phyloP scores from a whole-genome alignment of 1,140 invertebrate species.

The Belonocnema kinseyi region DNA sequence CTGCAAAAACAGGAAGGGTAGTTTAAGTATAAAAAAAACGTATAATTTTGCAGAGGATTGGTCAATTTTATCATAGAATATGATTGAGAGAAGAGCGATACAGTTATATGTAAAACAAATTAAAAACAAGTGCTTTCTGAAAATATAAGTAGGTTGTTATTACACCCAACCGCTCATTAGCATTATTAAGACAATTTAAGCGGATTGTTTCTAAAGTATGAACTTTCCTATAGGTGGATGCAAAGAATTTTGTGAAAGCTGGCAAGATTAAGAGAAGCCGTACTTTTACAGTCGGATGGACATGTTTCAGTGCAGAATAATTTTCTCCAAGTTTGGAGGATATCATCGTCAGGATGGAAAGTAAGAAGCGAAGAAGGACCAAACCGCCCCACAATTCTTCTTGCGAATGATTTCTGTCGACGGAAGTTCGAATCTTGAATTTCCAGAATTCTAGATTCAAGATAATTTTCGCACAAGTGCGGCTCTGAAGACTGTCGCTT shows the following conservation, averaged over 20 bases:
- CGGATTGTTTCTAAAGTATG: slow-evolving; percentile 17
- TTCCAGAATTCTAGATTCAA: slow-evolving; percentile 39
- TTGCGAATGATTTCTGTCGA: slow-evolving; percentile 48
- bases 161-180: neutral
- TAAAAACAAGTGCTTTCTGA: too few relatives aligned
- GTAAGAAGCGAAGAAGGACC: slow-evolving; percentile 51
- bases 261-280: slow-evolving; percentile 16
- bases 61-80: too few relatives aligned
- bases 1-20: too few relatives aligned
- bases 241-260: slow-evolving; percentile 1
- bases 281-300: slow-evolving; percentile 58
- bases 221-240: slow-evolving; percentile 3
- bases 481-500: slow-evolving; percentile 46
- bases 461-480: slow-evolving; percentile 49
- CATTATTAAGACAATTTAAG: slow-evolving; percentile 22
- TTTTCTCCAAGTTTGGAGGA: slow-evolving; percentile 59
- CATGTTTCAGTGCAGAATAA: slow-evolving; percentile 55
- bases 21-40: too few relatives aligned
- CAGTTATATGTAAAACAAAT: too few relatives aligned
- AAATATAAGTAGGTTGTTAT: too few relatives aligned
- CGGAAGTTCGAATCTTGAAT: slow-evolving; percentile 54
- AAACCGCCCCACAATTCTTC: slow-evolving; percentile 52
- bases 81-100: too few relatives aligned
- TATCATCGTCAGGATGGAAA: slow-evolving; percentile 39
- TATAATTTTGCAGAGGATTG: too few relatives aligned